These are phyloP conservation scores for Philypnodon macrostomus DNA, from an alignment of 2,797 vertebrate species.

Conservation along the genomic window DNA sequence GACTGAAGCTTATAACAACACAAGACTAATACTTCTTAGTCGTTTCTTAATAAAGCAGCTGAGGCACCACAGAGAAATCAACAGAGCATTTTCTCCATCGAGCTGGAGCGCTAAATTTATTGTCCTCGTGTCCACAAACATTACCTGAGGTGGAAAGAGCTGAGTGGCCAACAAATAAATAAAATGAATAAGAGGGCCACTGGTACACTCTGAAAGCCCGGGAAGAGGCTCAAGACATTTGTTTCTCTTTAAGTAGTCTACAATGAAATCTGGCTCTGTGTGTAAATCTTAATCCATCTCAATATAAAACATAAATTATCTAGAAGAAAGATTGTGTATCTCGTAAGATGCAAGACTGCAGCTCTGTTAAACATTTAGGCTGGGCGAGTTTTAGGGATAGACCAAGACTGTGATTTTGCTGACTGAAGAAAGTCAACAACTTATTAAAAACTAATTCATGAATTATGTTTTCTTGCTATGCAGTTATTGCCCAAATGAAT, in stretches of 20 bases:
- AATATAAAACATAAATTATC: too few relatives aligned
- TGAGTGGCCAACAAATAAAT: slow-evolving; percentile 38
- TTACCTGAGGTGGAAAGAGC: slow-evolving; percentile 48
- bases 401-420: too few relatives aligned
- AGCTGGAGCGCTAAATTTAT: slow-evolving; percentile 49
- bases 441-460: too few relatives aligned
- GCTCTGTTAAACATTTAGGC: too few relatives aligned
- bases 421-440: neutral
- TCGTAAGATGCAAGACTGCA: too few relatives aligned
- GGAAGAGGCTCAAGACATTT: slow-evolving; percentile 2
- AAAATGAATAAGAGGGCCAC: slow-evolving; percentile 40
- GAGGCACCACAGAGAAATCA: slow-evolving; percentile 54
- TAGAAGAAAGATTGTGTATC: too few relatives aligned
- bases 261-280: too few relatives aligned
- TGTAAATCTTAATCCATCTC: too few relatives aligned
- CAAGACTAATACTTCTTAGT: slow-evolving; percentile 28
- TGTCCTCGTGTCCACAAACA: slow-evolving; percentile 30
- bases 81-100: slow-evolving; percentile 45
- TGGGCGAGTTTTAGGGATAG: too few relatives aligned
- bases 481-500: too few relatives aligned
- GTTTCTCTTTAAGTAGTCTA: neutral
- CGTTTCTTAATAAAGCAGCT: slow-evolving; percentile 46
- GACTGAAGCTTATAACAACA: slow-evolving; percentile 15
- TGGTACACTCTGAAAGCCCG: slow-evolving; percentile 13
- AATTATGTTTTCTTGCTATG: too few relatives aligned